Evolutionary conservation across 30 jellyfish, hydroid and myxozoan genomes (phyloP).

Genomic region (Aurelia sp.): DNA sequence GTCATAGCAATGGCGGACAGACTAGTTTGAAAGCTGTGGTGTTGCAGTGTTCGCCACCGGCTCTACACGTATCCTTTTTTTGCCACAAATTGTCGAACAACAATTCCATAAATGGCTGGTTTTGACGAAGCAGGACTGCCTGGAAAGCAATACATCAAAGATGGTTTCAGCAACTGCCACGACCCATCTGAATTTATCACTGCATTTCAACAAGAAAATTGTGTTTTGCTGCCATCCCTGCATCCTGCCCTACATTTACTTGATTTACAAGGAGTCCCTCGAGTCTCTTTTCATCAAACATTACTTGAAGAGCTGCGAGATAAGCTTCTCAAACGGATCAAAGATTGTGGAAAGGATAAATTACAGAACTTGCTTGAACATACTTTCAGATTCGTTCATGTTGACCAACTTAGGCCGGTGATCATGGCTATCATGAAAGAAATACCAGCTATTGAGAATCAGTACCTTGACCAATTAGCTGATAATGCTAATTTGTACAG

Average conservation of each 20-base stretch:
- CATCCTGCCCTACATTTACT: constrained; percentile 90
- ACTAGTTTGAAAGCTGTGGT: too few species aligned
- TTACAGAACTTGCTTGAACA: constrained; percentile 73
- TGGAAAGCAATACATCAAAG: constrained; percentile 81
- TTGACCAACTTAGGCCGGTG: constrained; percentile 82
- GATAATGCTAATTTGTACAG: constrained; percentile 59
- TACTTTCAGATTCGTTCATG: constrained; percentile 84
- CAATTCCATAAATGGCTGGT: constrained; percentile 70
- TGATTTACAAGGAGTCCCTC: constrained; percentile 83
- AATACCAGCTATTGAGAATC: constrained; percentile 62
- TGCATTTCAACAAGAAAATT: constrained; percentile 91
- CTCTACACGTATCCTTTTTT: too few species aligned
- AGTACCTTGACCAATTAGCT: constrained; percentile 74
- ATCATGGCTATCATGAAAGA: constrained; percentile 84
- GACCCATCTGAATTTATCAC: constrained; percentile 84
- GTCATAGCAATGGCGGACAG: too few species aligned
- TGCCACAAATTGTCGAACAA: too few species aligned
- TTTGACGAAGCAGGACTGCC: constrained; percentile 97
- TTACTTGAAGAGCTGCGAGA: constrained; percentile 80
- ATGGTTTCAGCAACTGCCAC: constrained; percentile 78
- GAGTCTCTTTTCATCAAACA: constrained; percentile 81
- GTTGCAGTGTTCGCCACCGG: too few species aligned
- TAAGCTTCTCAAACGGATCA: constrained; percentile 72
- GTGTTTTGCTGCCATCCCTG: constrained; percentile 88
- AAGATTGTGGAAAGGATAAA: constrained; percentile 62